Base-by-base conservation (phyloP, 2,888 invertebrate species). In the Miltochrista miniata region DNA sequence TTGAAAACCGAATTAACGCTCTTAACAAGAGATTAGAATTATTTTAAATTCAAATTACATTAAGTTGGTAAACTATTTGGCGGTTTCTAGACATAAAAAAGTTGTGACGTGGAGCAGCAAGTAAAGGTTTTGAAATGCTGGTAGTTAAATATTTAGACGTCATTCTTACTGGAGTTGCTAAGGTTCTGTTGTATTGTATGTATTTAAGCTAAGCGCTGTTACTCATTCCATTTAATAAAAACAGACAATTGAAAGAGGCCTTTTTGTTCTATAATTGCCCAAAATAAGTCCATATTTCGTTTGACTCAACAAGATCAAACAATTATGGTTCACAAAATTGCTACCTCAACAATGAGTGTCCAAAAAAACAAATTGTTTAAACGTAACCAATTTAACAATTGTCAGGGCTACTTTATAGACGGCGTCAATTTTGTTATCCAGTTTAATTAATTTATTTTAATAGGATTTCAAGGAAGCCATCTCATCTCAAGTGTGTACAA, bases 301-400 rank as follows among this genome's bases (percentile, higher is more conserved):
- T 41, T 53, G 38, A 63, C 39, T 53, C 51, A 43, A 55, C 13
- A 42, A 40, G 50, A 60, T 58, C 51, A 56, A 55, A 59, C 57
- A 63, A 64, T 64, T 58, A 63, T 53, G 45, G 43, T 51, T 31
- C 50, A 60, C 50, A 51, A 54, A 55, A 56, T 52, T 42, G 30
- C 51, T 54, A 40, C 45, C 64, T 70, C 79, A 82, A 70, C 59
- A 64, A 15, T 41, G 18, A 52, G 45, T 53, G 49, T 37, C 3
- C 13, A 39, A 41, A 59, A 45, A 49, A 36, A 12, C 34, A 52
- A 74, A 77, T 74, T 72, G 73, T 68, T 70, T 68, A 72, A 76
- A 66, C 78, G 80, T 42, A 46, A 51, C 45, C 78, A 74, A 85
- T 89, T 86, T 87, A 78, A 81, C 79, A 87, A 87, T 80, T 74